phyloP scores from a whole-genome alignment of 53 echinoderm and acorn worm genomes.

The Henricia sp. region DNA sequence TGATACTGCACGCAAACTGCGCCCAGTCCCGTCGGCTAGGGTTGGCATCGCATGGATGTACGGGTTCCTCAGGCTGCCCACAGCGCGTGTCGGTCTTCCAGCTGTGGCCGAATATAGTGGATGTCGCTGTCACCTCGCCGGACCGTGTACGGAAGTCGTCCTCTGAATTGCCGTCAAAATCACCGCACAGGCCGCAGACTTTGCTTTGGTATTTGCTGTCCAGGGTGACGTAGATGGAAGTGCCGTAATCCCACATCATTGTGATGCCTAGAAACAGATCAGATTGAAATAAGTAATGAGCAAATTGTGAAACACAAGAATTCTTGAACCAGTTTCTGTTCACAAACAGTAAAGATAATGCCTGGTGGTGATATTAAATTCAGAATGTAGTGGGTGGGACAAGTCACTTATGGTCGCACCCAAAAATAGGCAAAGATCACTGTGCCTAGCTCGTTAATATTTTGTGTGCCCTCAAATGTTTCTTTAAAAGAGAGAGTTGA shows the following conservation, averaged over 20 bases:
- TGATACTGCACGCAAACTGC: constrained; percentile 70
- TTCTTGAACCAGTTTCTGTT: no score
- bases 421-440: no score
- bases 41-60: constrained; percentile 55
- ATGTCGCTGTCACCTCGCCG: constrained; percentile 61
- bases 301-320: no score
- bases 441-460: no score
- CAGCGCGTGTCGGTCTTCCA: constrained; percentile 68
- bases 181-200: constrained; percentile 88
- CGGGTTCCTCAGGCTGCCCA: constrained; percentile 12
- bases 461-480: no score
- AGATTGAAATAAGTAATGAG: no score
- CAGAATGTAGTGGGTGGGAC: not conserved
- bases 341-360: no score
- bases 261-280: constrained; percentile 59
- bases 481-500: no score
- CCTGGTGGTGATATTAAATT: no score
- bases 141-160: constrained; percentile 70
- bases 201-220: constrained; percentile 23
- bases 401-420: not conserved
- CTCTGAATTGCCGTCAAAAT: constrained; percentile 68
- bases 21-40: constrained; percentile 74
- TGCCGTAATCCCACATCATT: constrained; percentile 77
- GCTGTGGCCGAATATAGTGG: constrained; percentile 65
- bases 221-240: constrained; percentile 63